Base-by-base conservation (phyloP, 2,797 vertebrate species). In the Chaunax sp. region DNA sequence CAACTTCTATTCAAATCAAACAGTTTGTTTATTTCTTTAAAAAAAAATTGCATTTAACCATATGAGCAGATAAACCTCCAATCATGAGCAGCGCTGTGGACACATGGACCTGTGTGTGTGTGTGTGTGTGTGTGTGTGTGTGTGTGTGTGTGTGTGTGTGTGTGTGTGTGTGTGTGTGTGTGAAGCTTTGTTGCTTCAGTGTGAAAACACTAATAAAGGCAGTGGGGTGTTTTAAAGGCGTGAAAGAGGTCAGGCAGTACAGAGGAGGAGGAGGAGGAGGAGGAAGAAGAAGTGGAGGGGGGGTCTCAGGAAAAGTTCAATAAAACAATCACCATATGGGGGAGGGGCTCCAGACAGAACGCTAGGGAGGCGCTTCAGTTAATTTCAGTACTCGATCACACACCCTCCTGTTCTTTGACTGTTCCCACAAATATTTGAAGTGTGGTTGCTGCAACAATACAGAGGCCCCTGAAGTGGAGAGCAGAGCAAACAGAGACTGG, bases 371-470 rank as follows among this genome's bases (percentile, higher is more conserved):
- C 71, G 82, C 90, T 93, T 83, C 80, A 89, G 85, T 89, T 90
- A 78, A 93, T 92, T 89, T 87, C 86, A 89, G 88, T 87, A 83
- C 88, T 92, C 90, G 87, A 93, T 93, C 89, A 85, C 82, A 86
- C 85, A 90, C 85, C 83, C 87, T 84, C 83, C 77, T 84, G 84
- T 91, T 86, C 82, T 77, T 72, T 63, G 57, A 77, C 77, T 53
- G 64, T 80, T 84, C 77, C 81, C 83, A 69, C 92, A 90, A 91
- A 93, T 90, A 93, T 94, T 91, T 92, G 90, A 91, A 93, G 91
- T 92, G 91, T 88, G 91, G 89, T 84, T 57, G 52, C 85, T 80
- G 70, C 84, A 77, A 94, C 92, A 93, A 93, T 89, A 86, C 78
- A 28, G 81, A 70, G 84, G 78, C 75, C 86, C 69, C 77, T 57